Percentiles rank a stretch among this genome's conserved stretches.
phyloP scores from a whole-genome alignment of 2,797 vertebrate species.

The Acropternis orthonyx region DNA sequence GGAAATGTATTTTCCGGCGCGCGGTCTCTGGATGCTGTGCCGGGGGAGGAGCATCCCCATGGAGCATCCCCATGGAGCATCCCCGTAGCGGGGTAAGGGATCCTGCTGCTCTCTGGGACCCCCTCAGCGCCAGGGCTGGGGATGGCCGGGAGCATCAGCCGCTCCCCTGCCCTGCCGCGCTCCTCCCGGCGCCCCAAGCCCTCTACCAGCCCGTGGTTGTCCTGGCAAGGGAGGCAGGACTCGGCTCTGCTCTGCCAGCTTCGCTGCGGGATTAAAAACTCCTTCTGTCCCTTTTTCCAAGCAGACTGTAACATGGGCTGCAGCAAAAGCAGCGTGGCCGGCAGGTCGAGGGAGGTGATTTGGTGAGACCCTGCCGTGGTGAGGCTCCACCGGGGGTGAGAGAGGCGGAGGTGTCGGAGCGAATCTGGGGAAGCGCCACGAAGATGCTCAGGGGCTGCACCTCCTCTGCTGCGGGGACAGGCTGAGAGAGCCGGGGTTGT shows the following conservation, averaged over 20 bases:
- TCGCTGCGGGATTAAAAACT: neutral
- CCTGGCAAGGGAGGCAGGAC: rapidly evolving
- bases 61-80: too few relatives aligned
- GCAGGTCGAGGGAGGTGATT: rapidly evolving
- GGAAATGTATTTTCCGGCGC: rapidly evolving
- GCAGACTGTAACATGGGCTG: rapidly evolving
- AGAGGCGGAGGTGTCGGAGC: rapidly evolving
- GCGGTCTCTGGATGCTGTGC: rapidly evolving
- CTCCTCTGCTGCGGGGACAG: rapidly evolving
- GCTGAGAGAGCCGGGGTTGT: neutral
- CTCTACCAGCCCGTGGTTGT: rapidly evolving
- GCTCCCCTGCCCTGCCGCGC: too few relatives aligned
- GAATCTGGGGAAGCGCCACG: neutral
- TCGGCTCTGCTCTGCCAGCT: neutral
- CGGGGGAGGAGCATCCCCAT: too few relatives aligned
- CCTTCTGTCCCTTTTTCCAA: neutral
- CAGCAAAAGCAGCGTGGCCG: rapidly evolving
- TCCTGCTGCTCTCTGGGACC: neutral
- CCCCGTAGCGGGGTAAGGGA: rapidly evolving
- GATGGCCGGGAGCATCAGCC: too few relatives aligned
- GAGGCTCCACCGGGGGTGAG: neutral
- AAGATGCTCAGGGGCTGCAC: neutral
- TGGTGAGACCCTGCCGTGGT: rapidly evolving
- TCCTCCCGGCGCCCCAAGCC: too few relatives aligned
- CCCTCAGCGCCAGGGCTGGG: neutral